Evolutionary conservation across 2,797 vertebrate genomes (phyloP).

Genomic region (Hapalemur alaotrensis): DNA sequence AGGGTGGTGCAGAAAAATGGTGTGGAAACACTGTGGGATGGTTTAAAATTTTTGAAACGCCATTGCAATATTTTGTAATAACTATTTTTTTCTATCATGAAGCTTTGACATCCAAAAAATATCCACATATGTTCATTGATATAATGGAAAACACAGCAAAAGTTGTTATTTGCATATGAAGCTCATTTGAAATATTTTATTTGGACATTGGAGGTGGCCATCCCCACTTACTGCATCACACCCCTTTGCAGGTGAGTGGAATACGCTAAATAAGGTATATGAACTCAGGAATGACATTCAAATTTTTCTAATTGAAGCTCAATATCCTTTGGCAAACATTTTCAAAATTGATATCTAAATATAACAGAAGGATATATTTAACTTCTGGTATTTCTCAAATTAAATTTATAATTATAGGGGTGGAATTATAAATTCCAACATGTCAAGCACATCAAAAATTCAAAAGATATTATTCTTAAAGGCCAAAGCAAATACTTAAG

Average conservation of each 20-base stretch:
- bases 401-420: neutral
- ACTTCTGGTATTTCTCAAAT: constrained; percentile 12
- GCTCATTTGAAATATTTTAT: constrained; percentile 21
- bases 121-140: neutral
- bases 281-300: neutral
- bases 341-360: neutral
- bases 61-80: neutral
- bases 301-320: neutral
- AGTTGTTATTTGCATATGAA: neutral
- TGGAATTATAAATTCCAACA: neutral
- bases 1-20: neutral
- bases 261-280: neutral
- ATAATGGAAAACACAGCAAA: neutral
- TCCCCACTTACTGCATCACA: neutral
- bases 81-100: neutral
- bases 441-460: neutral
- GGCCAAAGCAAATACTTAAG: neutral
- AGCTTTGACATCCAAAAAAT: neutral
- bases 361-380: neutral
- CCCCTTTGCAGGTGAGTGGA: neutral
- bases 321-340: neutral
- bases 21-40: neutral
- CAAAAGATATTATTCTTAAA: neutral
- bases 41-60: neutral
- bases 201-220: neutral